phyloP scores from a whole-genome alignment of 2,888 invertebrate genomes.

The Julus scanicus region DNA sequence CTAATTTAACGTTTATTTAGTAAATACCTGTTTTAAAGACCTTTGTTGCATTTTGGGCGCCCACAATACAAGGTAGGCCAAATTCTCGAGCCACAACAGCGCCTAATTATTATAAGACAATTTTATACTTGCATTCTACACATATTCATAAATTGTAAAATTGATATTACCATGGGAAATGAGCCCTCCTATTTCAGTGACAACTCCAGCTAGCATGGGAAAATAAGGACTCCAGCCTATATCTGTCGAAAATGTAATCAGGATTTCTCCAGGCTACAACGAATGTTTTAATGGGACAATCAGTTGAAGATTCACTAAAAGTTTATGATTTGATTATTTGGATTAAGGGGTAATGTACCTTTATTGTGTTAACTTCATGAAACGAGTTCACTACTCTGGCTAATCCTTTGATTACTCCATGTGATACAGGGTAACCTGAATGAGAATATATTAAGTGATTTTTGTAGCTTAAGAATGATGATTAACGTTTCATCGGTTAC shows the following conservation, averaged over 20 bases:
- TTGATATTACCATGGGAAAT: slow-evolving; percentile 78
- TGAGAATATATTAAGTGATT: not conserved
- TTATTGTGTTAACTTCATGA: slow-evolving; percentile 72
- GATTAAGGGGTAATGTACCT: slow-evolving; percentile 32
- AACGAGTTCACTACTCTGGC: slow-evolving; percentile 79
- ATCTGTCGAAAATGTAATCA: slow-evolving; percentile 81
- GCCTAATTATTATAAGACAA: slow-evolving; percentile 69
- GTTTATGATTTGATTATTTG: not conserved
- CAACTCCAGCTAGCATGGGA: slow-evolving; percentile 79
- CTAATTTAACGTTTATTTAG: not conserved
- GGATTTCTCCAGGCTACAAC: slow-evolving; percentile 75
- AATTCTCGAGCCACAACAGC: slow-evolving; percentile 87
- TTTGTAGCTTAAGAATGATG: not conserved
- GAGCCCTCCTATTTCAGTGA: slow-evolving; percentile 84
- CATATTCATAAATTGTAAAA: slow-evolving; percentile 48
- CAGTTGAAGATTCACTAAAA: slow-evolving; percentile 66
- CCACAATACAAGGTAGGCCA: slow-evolving; percentile 85
- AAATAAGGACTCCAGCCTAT: slow-evolving; percentile 89
- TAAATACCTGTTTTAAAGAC: slow-evolving; percentile 52
- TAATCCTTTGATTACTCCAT: slow-evolving; percentile 75
- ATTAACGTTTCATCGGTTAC: slow-evolving; percentile 73
- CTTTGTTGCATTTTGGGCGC: slow-evolving; percentile 74
- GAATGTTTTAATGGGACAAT: not conserved
- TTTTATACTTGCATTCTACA: slow-evolving; percentile 58
- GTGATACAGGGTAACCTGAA: slow-evolving; percentile 77